A percentile compares a stretch with the other conserved stretches of the same genome.
These are phyloP conservation scores for Phrynocephalus guinanensis DNA, from an alignment of 2,797 vertebrate genomes.

Conservation along the genomic window DNA sequence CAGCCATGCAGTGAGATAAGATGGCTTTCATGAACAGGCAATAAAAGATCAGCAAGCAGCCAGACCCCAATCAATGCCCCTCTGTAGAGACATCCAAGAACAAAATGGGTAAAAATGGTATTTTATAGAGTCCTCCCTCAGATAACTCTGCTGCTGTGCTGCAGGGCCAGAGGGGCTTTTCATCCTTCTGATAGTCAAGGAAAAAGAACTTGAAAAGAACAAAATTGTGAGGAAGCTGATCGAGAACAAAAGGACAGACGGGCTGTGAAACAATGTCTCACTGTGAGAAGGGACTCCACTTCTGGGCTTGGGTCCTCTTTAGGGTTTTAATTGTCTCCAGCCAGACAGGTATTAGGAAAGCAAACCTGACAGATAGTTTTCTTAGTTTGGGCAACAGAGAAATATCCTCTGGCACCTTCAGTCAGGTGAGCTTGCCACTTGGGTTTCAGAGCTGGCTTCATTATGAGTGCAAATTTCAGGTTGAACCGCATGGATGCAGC, in stretches of 20 bases:
- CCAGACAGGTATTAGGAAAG: slow-evolving; percentile 66
- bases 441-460: slow-evolving; percentile 71
- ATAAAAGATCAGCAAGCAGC: not conserved
- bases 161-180: not conserved
- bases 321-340: slow-evolving; percentile 50
- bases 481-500: slow-evolving; percentile 69
- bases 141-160: not conserved
- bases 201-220: slow-evolving; percentile 41
- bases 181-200: not conserved
- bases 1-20: too few relatives aligned
- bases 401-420: slow-evolving; percentile 63
- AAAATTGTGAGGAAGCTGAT: slow-evolving; percentile 25
- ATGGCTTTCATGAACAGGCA: not conserved
- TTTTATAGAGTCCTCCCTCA: not conserved
- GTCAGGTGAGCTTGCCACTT: slow-evolving; percentile 65
- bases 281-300: slow-evolving; percentile 48
- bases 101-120: not conserved
- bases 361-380: slow-evolving; percentile 69
- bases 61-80: not conserved
- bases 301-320: slow-evolving; percentile 55
- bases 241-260: not conserved
- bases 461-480: slow-evolving; percentile 73
- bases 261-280: slow-evolving; percentile 9
- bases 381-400: slow-evolving; percentile 45
- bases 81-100: not conserved